These are phyloP conservation scores for Epinotia brunnichana DNA, from an alignment of 2,888 invertebrate genomes.

Conservation along the genomic window DNA sequence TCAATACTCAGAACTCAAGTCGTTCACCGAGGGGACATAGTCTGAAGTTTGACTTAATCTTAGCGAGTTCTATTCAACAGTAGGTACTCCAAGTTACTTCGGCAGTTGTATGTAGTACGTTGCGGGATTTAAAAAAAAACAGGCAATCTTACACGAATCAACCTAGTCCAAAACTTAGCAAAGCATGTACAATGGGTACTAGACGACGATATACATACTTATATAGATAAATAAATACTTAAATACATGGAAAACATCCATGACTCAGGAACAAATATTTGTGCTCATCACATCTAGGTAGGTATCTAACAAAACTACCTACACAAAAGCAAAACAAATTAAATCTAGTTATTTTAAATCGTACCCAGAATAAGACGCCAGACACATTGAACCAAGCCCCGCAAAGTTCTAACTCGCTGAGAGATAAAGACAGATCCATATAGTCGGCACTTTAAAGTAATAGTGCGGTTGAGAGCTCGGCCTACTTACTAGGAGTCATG, in stretches of 20 bases:
- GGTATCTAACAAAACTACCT: no score
- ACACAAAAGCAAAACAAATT: background rate
- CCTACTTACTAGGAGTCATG: background rate
- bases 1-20: background rate
- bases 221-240: no score
- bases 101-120: no score
- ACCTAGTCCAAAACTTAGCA: no score
- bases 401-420: conserved; percentile 23
- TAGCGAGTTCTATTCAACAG: conserved; percentile 12
- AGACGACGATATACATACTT: no score
- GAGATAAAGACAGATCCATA: conserved; percentile 36
- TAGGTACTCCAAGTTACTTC: conserved; percentile 1
- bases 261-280: no score
- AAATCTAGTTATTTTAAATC: background rate
- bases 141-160: no score
- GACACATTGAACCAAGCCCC: background rate
- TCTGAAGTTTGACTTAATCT: conserved; percentile 23
- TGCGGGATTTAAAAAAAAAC: no score
- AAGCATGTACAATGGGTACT: no score
- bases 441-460: conserved; percentile 30
- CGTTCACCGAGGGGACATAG: conserved; percentile 8
- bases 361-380: conserved; percentile 25
- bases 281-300: no score
- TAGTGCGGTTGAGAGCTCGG: conserved; percentile 16
- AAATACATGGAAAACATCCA: no score